phyloP scores from a whole-genome alignment of 2,888 invertebrate species.

The Sesia apiformis region DNA sequence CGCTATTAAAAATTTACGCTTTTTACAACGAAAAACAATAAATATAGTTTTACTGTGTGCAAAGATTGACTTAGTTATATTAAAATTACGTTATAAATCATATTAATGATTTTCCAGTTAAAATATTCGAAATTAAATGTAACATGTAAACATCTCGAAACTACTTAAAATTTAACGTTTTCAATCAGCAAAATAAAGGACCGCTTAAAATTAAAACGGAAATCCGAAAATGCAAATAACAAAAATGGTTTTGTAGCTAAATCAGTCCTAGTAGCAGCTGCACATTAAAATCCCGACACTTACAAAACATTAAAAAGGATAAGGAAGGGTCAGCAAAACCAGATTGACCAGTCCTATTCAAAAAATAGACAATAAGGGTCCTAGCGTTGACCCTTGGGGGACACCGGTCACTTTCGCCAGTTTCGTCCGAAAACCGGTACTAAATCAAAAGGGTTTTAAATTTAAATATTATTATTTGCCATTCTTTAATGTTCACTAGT shows the following conservation, averaged over 20 bases:
- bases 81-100: no score
- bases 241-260: constrained; percentile 29
- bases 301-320: constrained; percentile 46
- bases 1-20: no score
- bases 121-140: no score
- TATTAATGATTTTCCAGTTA: no score
- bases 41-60: no score
- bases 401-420: constrained; percentile 57
- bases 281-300: constrained; percentile 30
- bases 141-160: no score
- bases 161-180: no score
- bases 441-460: constrained; percentile 40
- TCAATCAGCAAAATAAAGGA: background rate
- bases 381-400: constrained; percentile 59
- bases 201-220: background rate
- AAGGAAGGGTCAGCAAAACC: constrained; percentile 68
- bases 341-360: constrained; percentile 67
- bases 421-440: constrained; percentile 51
- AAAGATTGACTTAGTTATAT: no score
- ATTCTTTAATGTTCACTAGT: constrained; percentile 12
- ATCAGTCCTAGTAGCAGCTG: constrained; percentile 52
- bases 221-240: background rate
- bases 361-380: constrained; percentile 52
- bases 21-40: no score
- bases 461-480: constrained; percentile 40